A percentile compares a stretch with the other conserved stretches of the same genome.
phyloP scores from a whole-genome alignment of 2,888 invertebrate genomes.

The Melipona beecheii region DNA sequence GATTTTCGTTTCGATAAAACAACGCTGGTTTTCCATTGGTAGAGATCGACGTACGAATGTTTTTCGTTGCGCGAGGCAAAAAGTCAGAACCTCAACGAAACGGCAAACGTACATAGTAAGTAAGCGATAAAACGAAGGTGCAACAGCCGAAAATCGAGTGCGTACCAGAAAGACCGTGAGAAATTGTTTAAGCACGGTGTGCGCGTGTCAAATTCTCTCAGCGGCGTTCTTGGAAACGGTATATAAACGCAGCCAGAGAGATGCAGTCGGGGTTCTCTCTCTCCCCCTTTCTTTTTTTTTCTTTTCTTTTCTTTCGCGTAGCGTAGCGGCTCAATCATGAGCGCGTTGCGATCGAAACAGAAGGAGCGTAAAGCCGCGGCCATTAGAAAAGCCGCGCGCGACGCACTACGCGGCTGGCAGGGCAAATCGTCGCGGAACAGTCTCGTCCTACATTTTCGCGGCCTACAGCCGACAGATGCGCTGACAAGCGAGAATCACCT shows the following conservation, averaged over 20 bases:
- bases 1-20: no score
- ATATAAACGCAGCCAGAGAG: slow-evolving; percentile 24
- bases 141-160: slow-evolving; percentile 27
- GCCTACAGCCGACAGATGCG: slow-evolving; percentile 78
- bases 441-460: slow-evolving; percentile 76
- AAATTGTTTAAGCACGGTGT: slow-evolving; percentile 45
- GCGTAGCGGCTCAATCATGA: slow-evolving; percentile 61
- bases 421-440: slow-evolving; percentile 71
- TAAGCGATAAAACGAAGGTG: neutral
- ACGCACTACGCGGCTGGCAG: slow-evolving; percentile 11
- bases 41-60: no score
- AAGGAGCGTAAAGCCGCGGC: slow-evolving; percentile 64
- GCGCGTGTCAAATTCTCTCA: slow-evolving; percentile 35
- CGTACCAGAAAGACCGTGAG: slow-evolving; percentile 25
- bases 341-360: slow-evolving; percentile 61
- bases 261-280: neutral
- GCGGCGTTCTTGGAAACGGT: slow-evolving; percentile 42
- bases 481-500: slow-evolving; percentile 82
- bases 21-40: no score
- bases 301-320: slow-evolving; percentile 8
- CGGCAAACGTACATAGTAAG: slow-evolving; percentile 1
- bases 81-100: neutral
- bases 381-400: slow-evolving; percentile 65
- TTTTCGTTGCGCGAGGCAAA: neutral
- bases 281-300: neutral